Base-by-base conservation (phyloP, 2,113 vertebrate genomes). In the Athene cunicularia region DNA sequence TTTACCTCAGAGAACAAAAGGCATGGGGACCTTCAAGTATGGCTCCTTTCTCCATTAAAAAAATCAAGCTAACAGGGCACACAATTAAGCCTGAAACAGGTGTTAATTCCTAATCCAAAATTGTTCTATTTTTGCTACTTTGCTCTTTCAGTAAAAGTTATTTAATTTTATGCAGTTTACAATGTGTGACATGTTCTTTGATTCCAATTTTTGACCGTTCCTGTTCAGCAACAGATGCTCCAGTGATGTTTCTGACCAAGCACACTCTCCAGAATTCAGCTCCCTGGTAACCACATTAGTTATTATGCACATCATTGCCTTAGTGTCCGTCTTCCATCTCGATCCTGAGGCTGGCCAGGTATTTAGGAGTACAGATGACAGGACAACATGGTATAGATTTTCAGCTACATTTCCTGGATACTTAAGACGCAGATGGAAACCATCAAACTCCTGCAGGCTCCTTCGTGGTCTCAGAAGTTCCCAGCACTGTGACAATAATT, bases 281-380 rank as follows among this genome's bases (percentile, higher is more conserved):
- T 86, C 55, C 49, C 53, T 14, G 21, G 2, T 33, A 39, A 59
- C 5, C 59, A 41, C 86, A 7, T 27, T 20, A 70, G 39, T 39
- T 47, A 24, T 8, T 17, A 56, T 0, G 0, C 75, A 20, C 26
- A 45, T 27, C 32, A 26, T 5, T 59, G 43, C 53, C 39, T 19
- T 0, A 14, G 23, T 1, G 19, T 7, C 39, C 37, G 0, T 0
- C 45, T 67, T 33, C 75, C 80, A 75, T 3, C 60, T 8, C 2
- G 28, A 79, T 26, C 59, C 30, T 55, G 21, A 28, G 74, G 66
- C 59, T 70, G 41, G 19, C 47, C 80, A 23, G 20, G 5, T 2
- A 17, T 7, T 24, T 2, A 16, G 47, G 2, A 27, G 19, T 2
- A 8, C 13, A 28, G 33, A 5, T 26, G 28, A 37, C 28, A 55